Evolutionary conservation across 2,113 vertebrate genomes (phyloP).

Genomic region (Onychorhynchus coronatus): DNA sequence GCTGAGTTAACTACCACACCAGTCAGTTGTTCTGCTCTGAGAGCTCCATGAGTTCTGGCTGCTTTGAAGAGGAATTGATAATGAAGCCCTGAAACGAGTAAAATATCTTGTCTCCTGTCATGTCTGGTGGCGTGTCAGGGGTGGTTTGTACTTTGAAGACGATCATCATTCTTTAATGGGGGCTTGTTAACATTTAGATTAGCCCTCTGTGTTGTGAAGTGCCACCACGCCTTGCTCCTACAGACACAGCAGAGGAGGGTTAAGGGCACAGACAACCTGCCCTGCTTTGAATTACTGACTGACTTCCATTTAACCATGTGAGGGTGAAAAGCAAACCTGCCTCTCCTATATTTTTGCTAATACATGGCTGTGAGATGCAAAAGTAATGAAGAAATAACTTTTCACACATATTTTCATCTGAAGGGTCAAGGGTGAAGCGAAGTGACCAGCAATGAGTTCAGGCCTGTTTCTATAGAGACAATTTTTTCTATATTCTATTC

Average conservation of each 20-base stretch:
- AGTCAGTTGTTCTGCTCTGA: not conserved
- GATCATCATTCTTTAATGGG: slow-evolving; percentile 46
- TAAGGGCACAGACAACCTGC: not conserved
- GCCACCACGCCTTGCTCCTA: not conserved
- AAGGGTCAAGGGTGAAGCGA: not conserved
- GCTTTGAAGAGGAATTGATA: slow-evolving; percentile 24
- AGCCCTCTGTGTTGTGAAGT: not conserved
- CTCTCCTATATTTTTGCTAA: not conserved
- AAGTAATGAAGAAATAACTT: not conserved
- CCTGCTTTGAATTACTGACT: not conserved
- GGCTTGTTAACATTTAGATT: slow-evolving; percentile 27
- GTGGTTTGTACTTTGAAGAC: slow-evolving; percentile 21
- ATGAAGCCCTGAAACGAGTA: slow-evolving; percentile 32
- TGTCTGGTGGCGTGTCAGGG: not conserved
- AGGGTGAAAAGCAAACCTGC: not conserved
- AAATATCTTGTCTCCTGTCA: slow-evolving; percentile 41
- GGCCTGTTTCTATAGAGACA: slow-evolving; percentile 29
- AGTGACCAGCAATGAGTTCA: not conserved
- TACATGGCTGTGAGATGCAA: not conserved
- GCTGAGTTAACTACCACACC: not conserved
- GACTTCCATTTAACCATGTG: not conserved
- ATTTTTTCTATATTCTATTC: not conserved
- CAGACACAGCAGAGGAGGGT: not conserved
- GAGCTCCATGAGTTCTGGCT: not conserved
- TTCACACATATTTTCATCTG: not conserved